phyloP scores from a whole-genome alignment of 1,140 invertebrate species.

The Stegodyphus dumicola region DNA sequence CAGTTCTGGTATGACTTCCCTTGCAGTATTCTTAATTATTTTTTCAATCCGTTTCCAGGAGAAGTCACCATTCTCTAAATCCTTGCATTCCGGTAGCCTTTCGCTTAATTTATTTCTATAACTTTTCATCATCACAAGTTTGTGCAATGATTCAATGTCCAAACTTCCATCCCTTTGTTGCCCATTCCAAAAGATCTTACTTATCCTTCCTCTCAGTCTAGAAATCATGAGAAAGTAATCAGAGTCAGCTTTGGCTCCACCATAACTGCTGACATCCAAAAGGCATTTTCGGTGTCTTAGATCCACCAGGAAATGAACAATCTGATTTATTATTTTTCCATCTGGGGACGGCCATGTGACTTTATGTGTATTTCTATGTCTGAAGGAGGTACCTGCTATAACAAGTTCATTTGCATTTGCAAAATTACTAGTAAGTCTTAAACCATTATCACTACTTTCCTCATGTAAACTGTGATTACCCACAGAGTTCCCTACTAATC shows the following conservation, averaged over 20 bases:
- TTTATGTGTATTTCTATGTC: too few relatives aligned
- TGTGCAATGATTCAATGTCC: neutral
- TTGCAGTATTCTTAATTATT: neutral
- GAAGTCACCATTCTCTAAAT: neutral
- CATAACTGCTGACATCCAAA: neutral
- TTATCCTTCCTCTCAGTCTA: neutral
- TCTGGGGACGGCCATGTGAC: too few relatives aligned
- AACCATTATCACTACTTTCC: too few relatives aligned
- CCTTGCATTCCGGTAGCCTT: neutral
- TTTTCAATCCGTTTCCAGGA: neutral
- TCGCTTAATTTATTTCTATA: neutral
- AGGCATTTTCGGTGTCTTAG: neutral
- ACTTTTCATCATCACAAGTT: neutral
- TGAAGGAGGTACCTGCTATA: too few relatives aligned
- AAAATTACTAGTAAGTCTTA: too few relatives aligned
- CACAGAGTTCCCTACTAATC: too few relatives aligned
- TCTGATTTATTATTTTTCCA: too few relatives aligned
- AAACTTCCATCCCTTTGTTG: neutral
- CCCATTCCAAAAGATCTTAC: neutral
- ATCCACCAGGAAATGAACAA: neutral
- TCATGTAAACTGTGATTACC: too few relatives aligned
- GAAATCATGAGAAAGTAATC: neutral
- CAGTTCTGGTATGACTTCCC: neutral
- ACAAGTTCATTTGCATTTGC: too few relatives aligned
- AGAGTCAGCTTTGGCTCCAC: neutral